A percentile compares a stretch with the other conserved stretches of the same genome.
Conservation (phyloP, 2,113 vertebrate species). For the Triplophysa siluroides region DNA sequence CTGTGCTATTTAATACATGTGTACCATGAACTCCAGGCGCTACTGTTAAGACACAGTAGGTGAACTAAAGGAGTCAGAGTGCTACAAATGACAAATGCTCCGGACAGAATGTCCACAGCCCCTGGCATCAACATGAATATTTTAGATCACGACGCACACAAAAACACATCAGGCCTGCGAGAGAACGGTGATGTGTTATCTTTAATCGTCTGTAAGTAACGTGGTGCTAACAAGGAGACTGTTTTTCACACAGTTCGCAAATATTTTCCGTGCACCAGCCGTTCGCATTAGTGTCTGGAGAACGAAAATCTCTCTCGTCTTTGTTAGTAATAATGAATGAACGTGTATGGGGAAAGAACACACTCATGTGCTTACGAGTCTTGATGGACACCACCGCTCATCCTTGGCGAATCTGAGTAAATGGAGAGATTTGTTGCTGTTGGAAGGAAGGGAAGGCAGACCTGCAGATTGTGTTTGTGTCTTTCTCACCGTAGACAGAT, state of each 20-base stretch:
- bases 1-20: background rate
- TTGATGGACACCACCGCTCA: background rate
- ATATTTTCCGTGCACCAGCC: constrained; percentile 4
- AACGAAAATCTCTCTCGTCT: constrained; percentile 6
- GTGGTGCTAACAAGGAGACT: constrained; percentile 23
- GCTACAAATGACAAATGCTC: constrained; percentile 5
- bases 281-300: constrained; percentile 11
- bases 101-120: background rate
- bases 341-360: background rate
- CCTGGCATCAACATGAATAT: constrained; percentile 20
- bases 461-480: constrained; percentile 24
- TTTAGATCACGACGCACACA: background rate
- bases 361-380: background rate
- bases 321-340: constrained; percentile 21
- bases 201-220: constrained; percentile 29
- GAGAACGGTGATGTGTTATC: constrained; percentile 12
- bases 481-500: background rate
- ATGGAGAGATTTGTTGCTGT: constrained; percentile 19
- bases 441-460: background rate
- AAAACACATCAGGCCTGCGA: background rate
- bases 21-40: background rate
- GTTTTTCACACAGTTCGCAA: constrained; percentile 30
- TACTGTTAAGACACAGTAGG: background rate
- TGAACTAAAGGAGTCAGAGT: background rate
- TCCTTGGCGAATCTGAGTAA: background rate